phyloP scores from a whole-genome alignment of 2,888 invertebrate species.

The Drosophila colorata region DNA sequence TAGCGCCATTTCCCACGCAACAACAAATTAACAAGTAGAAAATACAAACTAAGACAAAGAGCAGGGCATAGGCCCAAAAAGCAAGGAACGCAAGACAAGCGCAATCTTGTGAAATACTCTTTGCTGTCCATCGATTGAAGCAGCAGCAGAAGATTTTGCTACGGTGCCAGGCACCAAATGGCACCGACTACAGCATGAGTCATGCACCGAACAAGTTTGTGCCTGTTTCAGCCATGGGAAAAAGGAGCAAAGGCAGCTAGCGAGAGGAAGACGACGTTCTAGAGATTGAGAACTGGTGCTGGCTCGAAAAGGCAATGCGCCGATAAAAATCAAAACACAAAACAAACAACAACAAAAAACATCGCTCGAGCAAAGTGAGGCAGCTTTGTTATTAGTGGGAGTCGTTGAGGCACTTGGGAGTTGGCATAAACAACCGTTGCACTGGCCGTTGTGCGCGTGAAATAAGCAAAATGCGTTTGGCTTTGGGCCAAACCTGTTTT shows the following conservation, averaged over 20 bases:
- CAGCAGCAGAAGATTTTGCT: conserved; percentile 24
- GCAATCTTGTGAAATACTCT: conserved; percentile 68
- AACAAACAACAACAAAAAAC: not conserved
- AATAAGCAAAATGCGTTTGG: conserved; percentile 57
- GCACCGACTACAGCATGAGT: conserved; percentile 39
- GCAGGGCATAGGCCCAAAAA: conserved; percentile 25
- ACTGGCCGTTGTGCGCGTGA: conserved; percentile 32
- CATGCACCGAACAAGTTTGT: conserved; percentile 61
- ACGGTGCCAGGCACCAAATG: conserved; percentile 46
- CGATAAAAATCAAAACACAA: conserved; percentile 23
- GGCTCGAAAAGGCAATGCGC: conserved; percentile 39
- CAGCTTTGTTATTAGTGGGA: conserved; percentile 33
- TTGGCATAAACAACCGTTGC: conserved; percentile 60
- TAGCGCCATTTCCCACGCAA: conserved; percentile 53
- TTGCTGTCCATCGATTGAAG: conserved; percentile 40
- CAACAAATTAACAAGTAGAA: conserved; percentile 42
- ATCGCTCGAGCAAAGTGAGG: conserved; percentile 1
- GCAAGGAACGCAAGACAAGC: conserved; percentile 40
- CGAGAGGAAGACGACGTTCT: conserved; percentile 18
- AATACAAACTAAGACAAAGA: conserved; percentile 18
- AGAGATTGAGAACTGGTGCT: conserved; percentile 21
- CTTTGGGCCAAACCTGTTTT: conserved; percentile 61
- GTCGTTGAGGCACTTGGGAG: not conserved
- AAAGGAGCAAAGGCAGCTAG: conserved; percentile 13
- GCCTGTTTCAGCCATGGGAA: conserved; percentile 65